Evolutionary conservation across 2,797 vertebrate species (phyloP), one percentile per base, ranked within the genome.

Genomic region (Hephaestus fuliginosus): DNA sequence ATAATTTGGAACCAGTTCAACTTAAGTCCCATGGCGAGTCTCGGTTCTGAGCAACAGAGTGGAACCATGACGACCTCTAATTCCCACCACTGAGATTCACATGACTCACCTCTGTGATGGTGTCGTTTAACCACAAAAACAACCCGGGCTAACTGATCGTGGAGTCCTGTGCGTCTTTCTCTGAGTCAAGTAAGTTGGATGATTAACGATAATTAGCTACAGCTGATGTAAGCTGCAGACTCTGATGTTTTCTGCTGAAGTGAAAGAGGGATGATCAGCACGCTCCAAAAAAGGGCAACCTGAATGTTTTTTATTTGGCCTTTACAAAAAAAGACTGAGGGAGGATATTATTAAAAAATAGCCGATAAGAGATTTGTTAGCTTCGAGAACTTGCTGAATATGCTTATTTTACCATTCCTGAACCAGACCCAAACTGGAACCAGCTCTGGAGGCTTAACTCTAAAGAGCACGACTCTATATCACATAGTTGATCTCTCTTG

Each of bases 351-450:
- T 33, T 25, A 51, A 36, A 48, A 20, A 58, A 15, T 4, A 18
- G 46, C 22, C 5, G 6, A 3, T 53, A 52, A 11, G 46, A 41
- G 4, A 66, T 33, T n/a, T 57, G 18, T 48, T 15, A 48, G 5
- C 36, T 48, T 44, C 17, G n/a, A 48, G 11, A 5, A 30, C 33
- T 58, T 41, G 46, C 18, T 18, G 11, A 60, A 53, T 52, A 43
- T 7, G 14, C 8, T 2, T 39, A n/a, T 58, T 52, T 51, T 25
- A 43, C 7, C 36, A 60, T 43, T 28, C 15, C 55, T 2, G 13
- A 69, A 63, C 36, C 41, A 78, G 43, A 58, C 28, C 25, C 36
- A 39, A 20, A 61, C 9, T 33, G 41, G 41, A 72, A 61, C 41
- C 44, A 72, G 36, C 20, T 12, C 20, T 49, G 5, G 2, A 20